These are phyloP conservation scores for Sebastes dallii DNA, from an alignment of 2,797 vertebrate species.

Conservation along the genomic window DNA sequence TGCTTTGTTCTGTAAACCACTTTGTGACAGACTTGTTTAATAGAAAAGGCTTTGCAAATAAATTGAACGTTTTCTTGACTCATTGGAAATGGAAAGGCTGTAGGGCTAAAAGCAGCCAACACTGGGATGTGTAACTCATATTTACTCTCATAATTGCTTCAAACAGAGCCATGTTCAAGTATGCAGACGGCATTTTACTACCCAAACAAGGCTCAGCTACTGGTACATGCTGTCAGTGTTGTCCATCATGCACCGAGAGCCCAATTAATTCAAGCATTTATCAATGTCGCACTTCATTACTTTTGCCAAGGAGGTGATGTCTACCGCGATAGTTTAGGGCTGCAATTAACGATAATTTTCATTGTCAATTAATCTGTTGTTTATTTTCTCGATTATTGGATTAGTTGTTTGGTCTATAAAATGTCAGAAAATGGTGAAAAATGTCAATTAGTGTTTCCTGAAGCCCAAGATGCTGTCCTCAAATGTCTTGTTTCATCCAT, in stretches of 20 bases:
- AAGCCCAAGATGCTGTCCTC: no score
- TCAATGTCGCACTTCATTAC: neutral
- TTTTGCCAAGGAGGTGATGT: neutral
- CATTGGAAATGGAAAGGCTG: conserved; percentile 23
- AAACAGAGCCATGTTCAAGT: conserved; percentile 38
- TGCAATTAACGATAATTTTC: no score
- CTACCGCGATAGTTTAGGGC: fast-evolving
- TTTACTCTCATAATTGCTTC: conserved; percentile 45
- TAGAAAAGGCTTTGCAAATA: conserved; percentile 27
- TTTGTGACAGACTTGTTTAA: conserved; percentile 35
- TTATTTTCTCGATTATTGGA: no score
- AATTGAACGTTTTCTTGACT: conserved; percentile 25
- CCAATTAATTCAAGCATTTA: neutral
- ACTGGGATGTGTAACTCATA: conserved; percentile 16
- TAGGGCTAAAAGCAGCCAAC: conserved; percentile 9
- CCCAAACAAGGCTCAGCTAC: conserved; percentile 24
- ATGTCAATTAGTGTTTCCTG: no score
- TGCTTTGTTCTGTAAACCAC: conserved; percentile 25
- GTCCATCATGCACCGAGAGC: neutral
- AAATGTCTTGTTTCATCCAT: no score
- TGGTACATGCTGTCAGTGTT: conserved; percentile 1
- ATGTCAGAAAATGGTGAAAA: no score
- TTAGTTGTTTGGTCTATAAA: no score
- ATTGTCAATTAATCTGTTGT: no score
- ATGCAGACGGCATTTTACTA: conserved; percentile 13